phyloP scores from a whole-genome alignment of 2,113 vertebrate species.

The Caracal caracal region DNA sequence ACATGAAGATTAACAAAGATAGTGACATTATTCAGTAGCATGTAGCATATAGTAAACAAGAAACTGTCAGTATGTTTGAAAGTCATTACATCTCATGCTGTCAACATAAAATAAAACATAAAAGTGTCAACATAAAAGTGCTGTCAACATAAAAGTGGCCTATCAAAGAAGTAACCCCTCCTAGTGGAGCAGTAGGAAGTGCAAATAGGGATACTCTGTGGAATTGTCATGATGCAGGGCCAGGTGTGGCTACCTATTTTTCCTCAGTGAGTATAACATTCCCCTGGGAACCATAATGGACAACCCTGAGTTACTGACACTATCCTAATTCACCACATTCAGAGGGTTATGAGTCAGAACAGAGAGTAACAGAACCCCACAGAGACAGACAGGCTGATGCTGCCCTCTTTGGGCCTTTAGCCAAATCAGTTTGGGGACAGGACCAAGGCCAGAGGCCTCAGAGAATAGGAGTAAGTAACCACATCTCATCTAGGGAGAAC shows the following conservation, averaged over 20 bases:
- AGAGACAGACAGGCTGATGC: background rate
- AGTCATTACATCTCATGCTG: background rate
- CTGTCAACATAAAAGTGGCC: constrained; percentile 25
- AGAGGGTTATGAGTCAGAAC: background rate
- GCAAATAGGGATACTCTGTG: background rate
- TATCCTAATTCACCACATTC: background rate
- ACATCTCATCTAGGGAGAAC: background rate
- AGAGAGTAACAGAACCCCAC: background rate
- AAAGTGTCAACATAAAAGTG: constrained; percentile 43
- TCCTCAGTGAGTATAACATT: background rate
- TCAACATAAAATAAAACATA: constrained; percentile 52
- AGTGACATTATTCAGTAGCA: background rate
- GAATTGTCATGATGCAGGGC: background rate
- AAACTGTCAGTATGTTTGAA: constrained; percentile 12
- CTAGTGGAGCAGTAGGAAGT: background rate
- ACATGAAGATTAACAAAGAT: background rate
- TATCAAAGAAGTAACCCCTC: background rate
- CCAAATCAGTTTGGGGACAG: constrained; percentile 13
- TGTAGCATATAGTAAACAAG: background rate
- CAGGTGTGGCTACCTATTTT: background rate
- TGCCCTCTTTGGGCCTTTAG: constrained; percentile 48
- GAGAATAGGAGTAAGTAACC: background rate
- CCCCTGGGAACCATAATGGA: background rate
- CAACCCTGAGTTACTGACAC: background rate
- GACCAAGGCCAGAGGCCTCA: background rate